A percentile compares a stretch with the other conserved stretches of the same genome.
Evolutionary conservation across 1,140 invertebrate genomes (phyloP).

Genomic region (Anthonomus grandis): DNA sequence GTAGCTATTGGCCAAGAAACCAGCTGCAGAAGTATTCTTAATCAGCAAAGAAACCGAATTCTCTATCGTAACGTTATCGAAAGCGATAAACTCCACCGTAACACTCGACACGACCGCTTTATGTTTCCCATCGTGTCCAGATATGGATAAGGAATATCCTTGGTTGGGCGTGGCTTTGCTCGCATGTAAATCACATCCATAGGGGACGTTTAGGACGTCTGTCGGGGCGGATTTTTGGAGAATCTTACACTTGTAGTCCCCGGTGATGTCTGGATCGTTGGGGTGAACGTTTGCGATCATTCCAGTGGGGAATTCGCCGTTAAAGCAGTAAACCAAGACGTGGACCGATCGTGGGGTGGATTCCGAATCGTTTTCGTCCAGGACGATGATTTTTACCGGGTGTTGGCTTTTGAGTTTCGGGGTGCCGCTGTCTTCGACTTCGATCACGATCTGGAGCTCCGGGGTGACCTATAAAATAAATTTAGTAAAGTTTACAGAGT

Average conservation of each 20-base stretch:
- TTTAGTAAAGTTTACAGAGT: too few species aligned
- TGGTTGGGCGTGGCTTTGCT: conserved; percentile 63
- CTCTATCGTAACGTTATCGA: conserved; percentile 77
- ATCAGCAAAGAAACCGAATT: conserved; percentile 78
- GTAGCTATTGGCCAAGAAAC: conserved; percentile 75
- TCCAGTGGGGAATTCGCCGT: conserved; percentile 66
- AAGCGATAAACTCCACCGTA: conserved; percentile 68
- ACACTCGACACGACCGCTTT: conserved; percentile 79
- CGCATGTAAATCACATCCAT: conserved; percentile 75
- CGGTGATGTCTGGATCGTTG: conserved; percentile 82
- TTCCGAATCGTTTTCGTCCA: conserved; percentile 90
- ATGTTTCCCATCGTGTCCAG: conserved; percentile 86
- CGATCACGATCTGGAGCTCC: conserved; percentile 69
- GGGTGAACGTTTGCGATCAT: conserved; percentile 89
- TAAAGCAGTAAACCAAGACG: conserved; percentile 75
- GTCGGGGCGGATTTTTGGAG: conserved; percentile 56
- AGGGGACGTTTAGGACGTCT: conserved; percentile 68
- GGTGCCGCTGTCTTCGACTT: conserved; percentile 85
- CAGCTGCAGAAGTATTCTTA: conserved; percentile 64
- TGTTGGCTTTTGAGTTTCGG: conserved; percentile 79
- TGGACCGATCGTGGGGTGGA: conserved; percentile 79
- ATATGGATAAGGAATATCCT: conserved; percentile 72
- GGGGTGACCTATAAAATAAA: conserved; percentile 56
- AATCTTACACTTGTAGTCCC: conserved; percentile 84
- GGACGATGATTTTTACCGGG: conserved; percentile 69